These are phyloP conservation scores for Myotis daubentonii DNA, from an alignment of 2,797 vertebrate species.

Conservation along the genomic window DNA sequence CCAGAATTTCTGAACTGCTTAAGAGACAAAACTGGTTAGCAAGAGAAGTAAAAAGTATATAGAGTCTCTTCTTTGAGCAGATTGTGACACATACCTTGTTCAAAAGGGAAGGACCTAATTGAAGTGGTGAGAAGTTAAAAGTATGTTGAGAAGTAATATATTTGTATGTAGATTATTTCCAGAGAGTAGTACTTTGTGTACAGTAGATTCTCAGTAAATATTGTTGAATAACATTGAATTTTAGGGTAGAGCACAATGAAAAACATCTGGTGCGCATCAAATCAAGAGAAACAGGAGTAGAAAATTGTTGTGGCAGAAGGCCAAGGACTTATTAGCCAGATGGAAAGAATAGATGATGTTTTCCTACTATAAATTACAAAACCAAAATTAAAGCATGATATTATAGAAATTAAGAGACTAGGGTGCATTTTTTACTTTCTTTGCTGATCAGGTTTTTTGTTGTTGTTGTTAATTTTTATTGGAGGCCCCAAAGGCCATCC, in stretches of 20 bases:
- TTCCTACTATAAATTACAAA: conserved; percentile 2
- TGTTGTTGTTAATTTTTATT: background rate
- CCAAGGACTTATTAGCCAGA: background rate
- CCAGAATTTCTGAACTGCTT: background rate
- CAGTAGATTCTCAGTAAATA: background rate
- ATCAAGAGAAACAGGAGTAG: background rate
- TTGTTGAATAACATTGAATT: background rate
- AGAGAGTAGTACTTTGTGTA: background rate
- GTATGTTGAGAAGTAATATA: background rate
- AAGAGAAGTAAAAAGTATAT: background rate
- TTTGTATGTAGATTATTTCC: background rate
- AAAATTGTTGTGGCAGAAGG: background rate
- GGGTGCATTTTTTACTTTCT: background rate
- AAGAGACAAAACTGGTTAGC: background rate
- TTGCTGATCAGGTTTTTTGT: background rate
- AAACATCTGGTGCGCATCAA: background rate
- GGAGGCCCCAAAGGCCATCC: background rate
- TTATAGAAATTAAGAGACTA: background rate
- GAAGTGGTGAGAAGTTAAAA: background rate
- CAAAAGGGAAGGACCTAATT: background rate
- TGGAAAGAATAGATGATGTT: background rate
- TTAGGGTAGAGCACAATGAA: background rate
- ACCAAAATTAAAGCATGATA: background rate
- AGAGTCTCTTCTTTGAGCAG: background rate
- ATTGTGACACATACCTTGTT: background rate